Evolutionary conservation across 2,113 vertebrate genomes (phyloP).

Genomic region (Echinops telfairi): DNA sequence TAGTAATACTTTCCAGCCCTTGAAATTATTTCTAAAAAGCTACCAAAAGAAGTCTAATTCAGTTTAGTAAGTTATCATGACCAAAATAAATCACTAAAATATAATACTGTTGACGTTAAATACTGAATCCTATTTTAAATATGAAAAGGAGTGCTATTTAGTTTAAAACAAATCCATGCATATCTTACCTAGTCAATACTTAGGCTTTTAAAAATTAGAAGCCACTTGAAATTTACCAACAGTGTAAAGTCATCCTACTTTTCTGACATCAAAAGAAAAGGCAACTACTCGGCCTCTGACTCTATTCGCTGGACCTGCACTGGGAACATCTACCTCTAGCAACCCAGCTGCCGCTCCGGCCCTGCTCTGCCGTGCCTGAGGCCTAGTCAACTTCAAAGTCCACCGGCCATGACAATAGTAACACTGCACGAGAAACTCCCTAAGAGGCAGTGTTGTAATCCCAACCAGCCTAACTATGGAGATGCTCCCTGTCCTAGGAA

Average conservation of each 20-base stretch:
- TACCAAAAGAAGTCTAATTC: constrained; percentile 77
- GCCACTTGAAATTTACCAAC: constrained; percentile 78
- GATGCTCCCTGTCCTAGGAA: not conserved
- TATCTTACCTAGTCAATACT: constrained; percentile 78
- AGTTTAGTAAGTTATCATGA: constrained; percentile 80
- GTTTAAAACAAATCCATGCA: constrained; percentile 81
- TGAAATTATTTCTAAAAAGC: constrained; percentile 82
- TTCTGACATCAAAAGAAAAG: constrained; percentile 67
- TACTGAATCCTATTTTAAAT: constrained; percentile 82
- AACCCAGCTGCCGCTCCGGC: constrained; percentile 65
- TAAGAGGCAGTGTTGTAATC: constrained; percentile 4
- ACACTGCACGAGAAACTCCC: constrained; percentile 10
- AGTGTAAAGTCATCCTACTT: constrained; percentile 74
- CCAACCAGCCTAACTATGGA: constrained; percentile 30
- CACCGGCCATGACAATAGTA: constrained; percentile 75
- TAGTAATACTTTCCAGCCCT: constrained; percentile 79
- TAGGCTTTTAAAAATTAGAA: constrained; percentile 74
- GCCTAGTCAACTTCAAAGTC: constrained; percentile 71
- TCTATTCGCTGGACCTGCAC: constrained; percentile 24
- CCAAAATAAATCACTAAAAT: constrained; percentile 75
- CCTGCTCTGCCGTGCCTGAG: constrained; percentile 65
- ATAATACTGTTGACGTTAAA: constrained; percentile 82
- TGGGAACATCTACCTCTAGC: constrained; percentile 73
- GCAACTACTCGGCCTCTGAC: constrained; percentile 63
- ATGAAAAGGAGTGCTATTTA: constrained; percentile 79